These are phyloP conservation scores for Dicerorhinus sumatrensis DNA, from an alignment of 2,113 vertebrate genomes.

Conservation along the genomic window DNA sequence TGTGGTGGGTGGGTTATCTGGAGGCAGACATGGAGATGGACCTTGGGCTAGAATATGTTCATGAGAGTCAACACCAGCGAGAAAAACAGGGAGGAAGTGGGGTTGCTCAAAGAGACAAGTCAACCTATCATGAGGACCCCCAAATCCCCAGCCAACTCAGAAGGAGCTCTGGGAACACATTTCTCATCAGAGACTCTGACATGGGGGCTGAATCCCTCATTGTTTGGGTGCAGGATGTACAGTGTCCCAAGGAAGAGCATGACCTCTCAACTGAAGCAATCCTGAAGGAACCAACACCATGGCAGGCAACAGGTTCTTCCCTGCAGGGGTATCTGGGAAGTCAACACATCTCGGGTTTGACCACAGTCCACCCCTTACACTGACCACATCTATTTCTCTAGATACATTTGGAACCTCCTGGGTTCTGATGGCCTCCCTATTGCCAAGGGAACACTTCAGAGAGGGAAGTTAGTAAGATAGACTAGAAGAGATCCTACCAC, in stretches of 20 bases:
- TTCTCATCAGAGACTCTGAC: background rate
- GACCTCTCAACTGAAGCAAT: background rate
- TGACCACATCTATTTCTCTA: background rate
- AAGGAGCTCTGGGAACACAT: background rate
- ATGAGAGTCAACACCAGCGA: background rate
- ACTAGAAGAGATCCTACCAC: too few species aligned
- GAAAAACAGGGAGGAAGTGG: background rate
- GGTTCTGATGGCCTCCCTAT: background rate
- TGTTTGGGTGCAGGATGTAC: too few species aligned
- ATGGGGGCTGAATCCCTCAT: background rate
- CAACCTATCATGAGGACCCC: background rate
- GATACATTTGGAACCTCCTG: background rate
- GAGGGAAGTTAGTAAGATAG: background rate
- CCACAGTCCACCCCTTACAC: background rate
- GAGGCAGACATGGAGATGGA: background rate
- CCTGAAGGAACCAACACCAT: too few species aligned
- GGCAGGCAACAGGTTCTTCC: background rate
- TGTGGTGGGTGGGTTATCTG: too few species aligned
- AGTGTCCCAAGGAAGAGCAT: background rate
- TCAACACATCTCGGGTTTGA: too few species aligned
- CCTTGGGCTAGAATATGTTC: background rate
- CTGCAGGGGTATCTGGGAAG: background rate
- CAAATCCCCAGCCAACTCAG: background rate
- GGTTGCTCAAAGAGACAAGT: background rate
- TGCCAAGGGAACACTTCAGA: background rate